A percentile compares a stretch with the other conserved stretches of the same genome.
Conservation (phyloP, 2,113 vertebrate species). For the Phainopepla nitens region DNA sequence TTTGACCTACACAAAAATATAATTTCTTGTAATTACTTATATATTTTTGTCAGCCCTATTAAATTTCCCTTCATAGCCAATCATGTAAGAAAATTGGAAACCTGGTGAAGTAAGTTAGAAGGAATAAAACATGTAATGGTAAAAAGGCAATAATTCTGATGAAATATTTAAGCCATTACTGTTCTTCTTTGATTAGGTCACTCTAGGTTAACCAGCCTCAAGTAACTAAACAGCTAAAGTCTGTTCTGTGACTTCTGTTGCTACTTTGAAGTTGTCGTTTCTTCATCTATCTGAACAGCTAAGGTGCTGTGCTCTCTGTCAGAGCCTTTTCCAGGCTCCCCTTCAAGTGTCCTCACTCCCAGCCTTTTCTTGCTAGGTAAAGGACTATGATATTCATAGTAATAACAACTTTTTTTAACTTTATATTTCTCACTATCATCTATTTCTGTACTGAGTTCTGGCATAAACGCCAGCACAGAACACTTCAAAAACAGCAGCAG, state of each 20-base stretch:
- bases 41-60: not conserved
- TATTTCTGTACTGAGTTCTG: not conserved
- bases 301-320: fast-evolving
- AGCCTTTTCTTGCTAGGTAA: not conserved
- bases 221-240: not conserved
- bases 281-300: not conserved
- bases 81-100: not conserved
- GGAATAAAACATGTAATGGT: not conserved
- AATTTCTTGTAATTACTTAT: not conserved
- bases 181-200: not conserved
- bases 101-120: not conserved
- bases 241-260: not conserved
- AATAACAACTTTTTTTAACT: not conserved
- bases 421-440: not conserved
- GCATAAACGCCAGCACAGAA: not conserved
- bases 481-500: not conserved
- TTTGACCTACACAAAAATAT: not conserved
- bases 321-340: not conserved
- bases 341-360: not conserved
- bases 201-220: not conserved
- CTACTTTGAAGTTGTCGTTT: not conserved
- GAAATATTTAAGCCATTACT: not conserved
- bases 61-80: not conserved
- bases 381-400: not conserved
- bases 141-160: not conserved